Evolutionary conservation across 2,113 vertebrate genomes (phyloP).

Genomic region (Taxidea taxus): DNA sequence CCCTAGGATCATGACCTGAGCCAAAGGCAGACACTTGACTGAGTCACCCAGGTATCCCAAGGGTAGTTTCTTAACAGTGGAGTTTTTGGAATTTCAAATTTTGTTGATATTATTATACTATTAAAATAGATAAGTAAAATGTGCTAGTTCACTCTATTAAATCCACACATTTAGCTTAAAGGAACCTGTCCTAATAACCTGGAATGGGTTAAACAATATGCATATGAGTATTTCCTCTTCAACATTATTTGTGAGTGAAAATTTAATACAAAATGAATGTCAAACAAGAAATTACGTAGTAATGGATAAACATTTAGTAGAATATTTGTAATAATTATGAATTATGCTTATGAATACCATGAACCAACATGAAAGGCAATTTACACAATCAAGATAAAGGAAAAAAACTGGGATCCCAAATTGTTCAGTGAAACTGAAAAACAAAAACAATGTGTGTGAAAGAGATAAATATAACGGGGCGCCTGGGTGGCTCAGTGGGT

Average conservation of each 20-base stretch:
- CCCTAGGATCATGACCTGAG: too few relatives aligned
- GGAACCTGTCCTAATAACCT: not conserved
- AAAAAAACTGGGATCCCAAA: not conserved
- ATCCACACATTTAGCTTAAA: constrained; percentile 1
- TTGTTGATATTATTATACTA: not conserved
- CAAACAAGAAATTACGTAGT: not conserved
- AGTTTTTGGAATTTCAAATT: not conserved
- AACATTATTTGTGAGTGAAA: not conserved
- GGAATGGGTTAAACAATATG: not conserved
- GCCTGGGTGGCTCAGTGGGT: too few relatives aligned
- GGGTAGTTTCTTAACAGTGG: not conserved
- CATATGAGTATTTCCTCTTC: not conserved
- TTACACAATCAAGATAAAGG: not conserved
- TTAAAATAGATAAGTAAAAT: not conserved
- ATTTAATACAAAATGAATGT: not conserved
- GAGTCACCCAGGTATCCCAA: too few relatives aligned
- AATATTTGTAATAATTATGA: not conserved
- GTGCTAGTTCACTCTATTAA: not conserved
- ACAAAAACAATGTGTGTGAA: not conserved
- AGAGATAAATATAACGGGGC: not conserved
- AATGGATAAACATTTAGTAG: not conserved
- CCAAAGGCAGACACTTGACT: too few relatives aligned
- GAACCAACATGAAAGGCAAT: not conserved
- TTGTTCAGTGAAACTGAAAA: not conserved
- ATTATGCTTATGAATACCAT: not conserved